phyloP scores from a whole-genome alignment of 2,113 vertebrate species.

The Tupaia tana region DNA sequence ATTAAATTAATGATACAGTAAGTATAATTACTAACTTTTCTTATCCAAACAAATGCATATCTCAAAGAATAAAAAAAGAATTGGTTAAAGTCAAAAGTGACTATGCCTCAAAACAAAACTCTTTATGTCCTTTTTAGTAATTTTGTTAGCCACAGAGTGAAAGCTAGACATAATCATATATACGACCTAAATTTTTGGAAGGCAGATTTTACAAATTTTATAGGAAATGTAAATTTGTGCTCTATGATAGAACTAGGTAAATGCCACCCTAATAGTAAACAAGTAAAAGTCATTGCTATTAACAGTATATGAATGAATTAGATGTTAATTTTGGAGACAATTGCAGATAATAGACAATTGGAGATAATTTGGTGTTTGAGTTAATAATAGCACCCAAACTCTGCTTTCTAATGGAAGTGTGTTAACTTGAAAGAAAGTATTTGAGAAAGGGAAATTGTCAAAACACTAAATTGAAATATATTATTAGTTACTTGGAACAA shows the following conservation, averaged over 20 bases:
- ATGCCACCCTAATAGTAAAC: background rate
- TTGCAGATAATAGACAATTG: background rate
- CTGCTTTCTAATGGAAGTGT: background rate
- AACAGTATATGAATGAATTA: background rate
- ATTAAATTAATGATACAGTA: background rate
- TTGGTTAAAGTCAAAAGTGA: slow-evolving; percentile 5
- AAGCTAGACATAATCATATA: background rate
- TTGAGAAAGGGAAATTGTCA: background rate
- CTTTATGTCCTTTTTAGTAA: background rate
- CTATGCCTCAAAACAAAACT: background rate
- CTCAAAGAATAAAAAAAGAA: background rate
- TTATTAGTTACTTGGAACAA: background rate
- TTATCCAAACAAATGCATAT: slow-evolving; percentile 18
- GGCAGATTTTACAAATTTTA: background rate
- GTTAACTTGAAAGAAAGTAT: background rate
- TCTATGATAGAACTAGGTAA: background rate
- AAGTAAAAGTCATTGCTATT: background rate
- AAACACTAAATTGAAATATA: background rate
- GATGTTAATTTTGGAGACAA: background rate
- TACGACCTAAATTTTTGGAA: background rate
- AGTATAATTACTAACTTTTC: background rate
- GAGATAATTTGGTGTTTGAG: background rate
- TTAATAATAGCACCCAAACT: background rate
- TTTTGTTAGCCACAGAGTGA: background rate
- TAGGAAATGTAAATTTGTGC: background rate